Evolutionary conservation across 2,797 vertebrate species (phyloP), one percentile per base, ranked within the genome.

Genomic region (Labroides dimidiatus): DNA sequence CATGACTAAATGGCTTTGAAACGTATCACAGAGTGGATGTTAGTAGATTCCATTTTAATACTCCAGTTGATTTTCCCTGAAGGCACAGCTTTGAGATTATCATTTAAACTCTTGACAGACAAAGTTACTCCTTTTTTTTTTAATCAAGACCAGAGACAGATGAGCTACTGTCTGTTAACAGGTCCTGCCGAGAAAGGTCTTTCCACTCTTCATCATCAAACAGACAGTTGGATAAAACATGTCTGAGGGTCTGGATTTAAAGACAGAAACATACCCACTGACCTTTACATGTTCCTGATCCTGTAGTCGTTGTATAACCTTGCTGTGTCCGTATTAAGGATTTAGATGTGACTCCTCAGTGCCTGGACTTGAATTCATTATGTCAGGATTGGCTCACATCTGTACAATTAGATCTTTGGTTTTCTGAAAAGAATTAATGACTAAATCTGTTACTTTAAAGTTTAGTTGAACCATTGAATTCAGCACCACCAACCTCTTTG

Each of bases 121-220:
- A 15, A 43, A 59, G 52, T 48, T 19, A 19, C 77, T 24, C 24
- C 36, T 41, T 24, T 36, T 72, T 57, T 73, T 24, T 45, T 67
- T 69, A 39, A 67, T 74, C 63, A 80, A 84, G 56, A 72, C 58
- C 57, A 63, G 63, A 84, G 81, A 86, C 33, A 14, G 77, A 85
- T 74, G 64, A 80, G 47, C 33, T 76, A 53, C 65, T 58, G 52
- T 49, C 65, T 74, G 63, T 75, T 78, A 81, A 75, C 60, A 71
- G 2, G 39, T 79, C 54, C 72, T 47, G 64, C 47, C 4, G 30
- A 65, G 44, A 57, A 81, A 64, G 58, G 58, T 72, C 53, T 86
- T 89, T 87, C 77, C 84, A 81, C 80, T 80, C 64, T 84, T 78
- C 61, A 81, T 86, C 84, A 82, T 79, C 57, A 48, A 7, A 21